Base-by-base conservation (phyloP, 2,113 vertebrate genomes). In the Alexandromys fortis region DNA sequence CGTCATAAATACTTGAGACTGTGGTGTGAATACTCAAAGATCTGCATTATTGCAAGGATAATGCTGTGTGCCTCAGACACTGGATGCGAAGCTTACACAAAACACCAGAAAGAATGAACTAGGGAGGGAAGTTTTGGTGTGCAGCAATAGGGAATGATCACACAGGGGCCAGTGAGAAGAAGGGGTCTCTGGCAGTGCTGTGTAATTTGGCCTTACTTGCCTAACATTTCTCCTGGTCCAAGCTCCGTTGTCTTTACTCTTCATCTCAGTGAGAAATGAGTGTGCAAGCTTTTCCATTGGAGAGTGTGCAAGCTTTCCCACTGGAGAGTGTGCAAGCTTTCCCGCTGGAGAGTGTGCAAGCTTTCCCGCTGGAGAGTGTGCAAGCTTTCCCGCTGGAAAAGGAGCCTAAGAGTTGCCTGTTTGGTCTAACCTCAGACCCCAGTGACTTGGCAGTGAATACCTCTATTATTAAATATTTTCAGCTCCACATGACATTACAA, bases 1-100 rank as follows among this genome's bases (percentile, higher is more conserved):
- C 91, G 58, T 82, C 86, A 1, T 96, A 97, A 96, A 96, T 92
- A 87, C 33, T 55, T 8, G 61, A 93, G n/a, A 33, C 26, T 75
- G 42, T 95, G 89, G 1, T 58, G 70, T 92, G 94, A 95, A 94
- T 96, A 78, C 65, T 89, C 82, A 96, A 92, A 95, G 38, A 95
- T 86, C 24, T 77, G 17, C 52, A 75, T 82, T 90, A n/a, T 61
- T 26, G 22, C 17, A 9, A 70, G 42, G 7, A 96, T 95, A 94
- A 77, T n/a, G 42, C 33, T 90, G 16, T 81, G 47, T 45, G 42
- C 26, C 42, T 90, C 21, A 87, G 91, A 77, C 0, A 0, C 35
- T 65, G 94, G 87, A 67, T 72, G 22, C 45, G 65, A 82, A 21
- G 12, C 63, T 94, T n/a, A 30, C 47, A 47, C 17, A 88, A 95